Base-by-base conservation (phyloP, 2,113 vertebrate species). In the Ascaphus truei region DNA sequence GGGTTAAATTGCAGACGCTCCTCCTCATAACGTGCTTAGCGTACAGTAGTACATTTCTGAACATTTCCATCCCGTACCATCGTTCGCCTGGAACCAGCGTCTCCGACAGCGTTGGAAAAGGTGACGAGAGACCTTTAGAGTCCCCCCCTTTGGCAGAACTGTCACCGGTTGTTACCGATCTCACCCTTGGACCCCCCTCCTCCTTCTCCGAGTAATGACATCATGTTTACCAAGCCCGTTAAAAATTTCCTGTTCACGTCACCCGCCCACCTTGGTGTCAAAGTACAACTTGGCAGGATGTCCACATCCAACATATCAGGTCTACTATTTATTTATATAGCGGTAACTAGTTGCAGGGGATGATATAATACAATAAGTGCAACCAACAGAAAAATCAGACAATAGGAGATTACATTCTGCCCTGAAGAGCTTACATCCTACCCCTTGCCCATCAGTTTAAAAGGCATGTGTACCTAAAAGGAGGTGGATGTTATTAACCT, bases 161-260 rank as follows among this genome's bases (percentile, higher is more conserved):
- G 43, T 48, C 53, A 48, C 45, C 26, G 12, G 41, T 57, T 59
- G 57, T 52, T 57, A 41, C 57, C 18, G n/a, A 39, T 31, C 23
- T 61, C 33, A 60, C 56, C 55, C 12, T 36, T 27, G 43, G 33
- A 48, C 66, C 66, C 45, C 39, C 30, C n/a, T n/a, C n/a, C n/a
- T n/a, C n/a, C n/a, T n/a, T 25, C 12, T 36, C 29, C 41, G 55
- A 41, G 20, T n/a, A n/a, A 30, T 69, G 66, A 69, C 66, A 60
- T 60, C 66, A 51, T 69, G 66, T 51, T 58, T 47, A 57, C 20
- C 3, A 50, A 57, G 52, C 27, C 37, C 29, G 8, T 15, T n/a
- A n/a, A n/a, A n/a, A n/a, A n/a, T 5, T 4, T 45, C n/a, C 18
- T 1, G 34, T 16, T 13, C 31, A 51, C 4, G 26, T 36, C 23